These are phyloP conservation scores for Hirudinaria manillensis DNA, from an alignment of 2,888 invertebrate species.

Conservation along the genomic window DNA sequence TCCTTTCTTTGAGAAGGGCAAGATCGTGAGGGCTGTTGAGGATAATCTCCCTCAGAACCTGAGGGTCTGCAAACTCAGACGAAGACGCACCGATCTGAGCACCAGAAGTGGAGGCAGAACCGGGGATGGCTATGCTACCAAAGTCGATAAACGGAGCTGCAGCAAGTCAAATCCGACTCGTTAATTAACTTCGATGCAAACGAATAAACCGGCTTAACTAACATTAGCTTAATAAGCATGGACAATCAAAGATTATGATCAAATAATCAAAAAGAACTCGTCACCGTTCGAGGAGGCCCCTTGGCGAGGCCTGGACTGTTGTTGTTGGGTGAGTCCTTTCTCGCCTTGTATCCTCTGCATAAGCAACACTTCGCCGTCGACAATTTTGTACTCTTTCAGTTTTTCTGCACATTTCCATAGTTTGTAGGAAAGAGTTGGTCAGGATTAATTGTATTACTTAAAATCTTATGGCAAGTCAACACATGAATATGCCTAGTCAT, in stretches of 20 bases:
- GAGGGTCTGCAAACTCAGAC: conserved; percentile 42
- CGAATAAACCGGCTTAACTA: background rate
- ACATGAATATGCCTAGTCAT: background rate
- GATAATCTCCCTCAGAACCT: conserved; percentile 47
- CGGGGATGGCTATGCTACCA: conserved; percentile 72
- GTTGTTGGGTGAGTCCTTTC: background rate
- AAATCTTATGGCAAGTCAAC: background rate
- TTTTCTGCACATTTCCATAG: conserved; percentile 52
- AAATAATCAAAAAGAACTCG: background rate
- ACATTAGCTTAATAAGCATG: too few relatives aligned
- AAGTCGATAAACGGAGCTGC: conserved; percentile 65
- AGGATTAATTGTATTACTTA: background rate
- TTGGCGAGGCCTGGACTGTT: background rate
- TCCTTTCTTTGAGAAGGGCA: conserved; percentile 82
- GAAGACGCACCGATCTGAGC: conserved; percentile 7
- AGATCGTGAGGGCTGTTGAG: conserved; percentile 79
- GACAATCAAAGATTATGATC: background rate
- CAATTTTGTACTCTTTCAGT: conserved; percentile 73
- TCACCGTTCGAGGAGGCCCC: too few relatives aligned
- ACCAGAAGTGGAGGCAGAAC: conserved; percentile 45
- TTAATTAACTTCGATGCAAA: background rate
- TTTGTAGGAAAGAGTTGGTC: background rate
- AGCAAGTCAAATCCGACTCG: background rate
- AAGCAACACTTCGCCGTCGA: conserved; percentile 81
- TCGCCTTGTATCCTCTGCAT: conserved; percentile 53